Percentiles rank a stretch among this genome's conserved stretches.
These are phyloP conservation scores for Falcaria lacertinaria DNA, from an alignment of 2,888 invertebrate genomes.

Conservation along the genomic window DNA sequence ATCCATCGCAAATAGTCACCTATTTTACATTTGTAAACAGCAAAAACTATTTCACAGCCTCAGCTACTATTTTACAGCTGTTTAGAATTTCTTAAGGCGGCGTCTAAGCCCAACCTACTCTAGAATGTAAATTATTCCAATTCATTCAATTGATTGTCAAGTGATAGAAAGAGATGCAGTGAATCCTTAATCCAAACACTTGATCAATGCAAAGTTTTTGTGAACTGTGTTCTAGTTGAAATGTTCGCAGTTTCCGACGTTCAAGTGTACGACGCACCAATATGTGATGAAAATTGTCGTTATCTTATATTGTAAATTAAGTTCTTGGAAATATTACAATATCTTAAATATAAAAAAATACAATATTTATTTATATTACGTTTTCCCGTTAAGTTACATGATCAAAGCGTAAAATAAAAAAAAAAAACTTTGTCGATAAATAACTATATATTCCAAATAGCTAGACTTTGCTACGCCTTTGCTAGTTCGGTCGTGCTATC, in stretches of 20 bases:
- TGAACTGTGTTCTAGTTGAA: conserved; percentile 2
- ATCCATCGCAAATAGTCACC: conserved; percentile 14
- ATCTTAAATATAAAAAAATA: no score
- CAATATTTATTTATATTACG: no score
- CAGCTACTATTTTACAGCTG: conserved; percentile 15
- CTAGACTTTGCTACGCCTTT: no score
- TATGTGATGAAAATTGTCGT: no score
- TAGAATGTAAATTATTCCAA: conserved; percentile 1
- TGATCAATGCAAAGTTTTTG: conserved; percentile 16
- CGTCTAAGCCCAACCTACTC: background rate
- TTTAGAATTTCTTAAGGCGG: background rate
- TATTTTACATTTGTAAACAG: conserved; percentile 24
- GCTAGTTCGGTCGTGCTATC: no score
- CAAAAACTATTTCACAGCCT: conserved; percentile 15
- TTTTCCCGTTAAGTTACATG: no score
- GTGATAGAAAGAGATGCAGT: conserved; percentile 18
- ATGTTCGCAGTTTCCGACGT: conserved; percentile 7
- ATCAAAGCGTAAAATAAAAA: no score
- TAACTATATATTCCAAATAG: no score
- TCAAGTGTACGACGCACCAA: conserved; percentile 3
- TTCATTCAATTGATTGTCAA: conserved; percentile 30
- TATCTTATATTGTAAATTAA: no score
- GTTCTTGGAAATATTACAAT: no score
- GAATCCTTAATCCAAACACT: conserved; percentile 27
- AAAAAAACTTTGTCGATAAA: no score